Evolutionary conservation across 2,797 vertebrate species (phyloP).

Genomic region (Chlorospingus flavigularis): DNA sequence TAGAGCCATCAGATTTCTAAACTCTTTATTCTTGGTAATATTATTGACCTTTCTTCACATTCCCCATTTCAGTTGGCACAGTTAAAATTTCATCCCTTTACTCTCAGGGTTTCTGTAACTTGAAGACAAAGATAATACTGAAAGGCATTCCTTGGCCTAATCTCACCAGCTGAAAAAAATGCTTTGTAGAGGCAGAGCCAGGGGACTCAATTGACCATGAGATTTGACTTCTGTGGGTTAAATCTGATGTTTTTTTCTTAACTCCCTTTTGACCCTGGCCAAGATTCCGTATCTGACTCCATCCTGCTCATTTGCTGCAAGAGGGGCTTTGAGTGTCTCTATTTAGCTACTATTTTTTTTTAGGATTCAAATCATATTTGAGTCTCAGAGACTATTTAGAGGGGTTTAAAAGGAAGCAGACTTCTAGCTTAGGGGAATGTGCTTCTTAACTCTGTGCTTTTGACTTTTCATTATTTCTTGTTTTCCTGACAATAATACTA

Average conservation of each 20-base stretch:
- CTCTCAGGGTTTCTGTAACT: neutral
- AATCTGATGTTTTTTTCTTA: neutral
- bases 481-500: conserved; percentile 22
- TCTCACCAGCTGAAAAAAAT: neutral
- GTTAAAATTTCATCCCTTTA: neutral
- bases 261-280: neutral
- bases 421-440: neutral
- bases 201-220: neutral
- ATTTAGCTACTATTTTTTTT: neutral
- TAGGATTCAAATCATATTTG: neutral
- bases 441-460: neutral
- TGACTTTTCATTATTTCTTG: conserved; percentile 11
- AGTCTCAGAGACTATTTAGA: neutral
- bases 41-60: neutral
- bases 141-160: neutral
- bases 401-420: neutral
- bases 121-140: neutral
- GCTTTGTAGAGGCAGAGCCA: neutral
- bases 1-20: neutral
- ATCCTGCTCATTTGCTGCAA: neutral
- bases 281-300: neutral
- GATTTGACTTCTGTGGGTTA: neutral
- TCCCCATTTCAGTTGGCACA: neutral
- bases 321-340: neutral
- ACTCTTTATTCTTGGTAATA: neutral